Evolutionary conservation across 2,113 vertebrate genomes (phyloP).

Genomic region (Gymnobelideus leadbeateri): DNA sequence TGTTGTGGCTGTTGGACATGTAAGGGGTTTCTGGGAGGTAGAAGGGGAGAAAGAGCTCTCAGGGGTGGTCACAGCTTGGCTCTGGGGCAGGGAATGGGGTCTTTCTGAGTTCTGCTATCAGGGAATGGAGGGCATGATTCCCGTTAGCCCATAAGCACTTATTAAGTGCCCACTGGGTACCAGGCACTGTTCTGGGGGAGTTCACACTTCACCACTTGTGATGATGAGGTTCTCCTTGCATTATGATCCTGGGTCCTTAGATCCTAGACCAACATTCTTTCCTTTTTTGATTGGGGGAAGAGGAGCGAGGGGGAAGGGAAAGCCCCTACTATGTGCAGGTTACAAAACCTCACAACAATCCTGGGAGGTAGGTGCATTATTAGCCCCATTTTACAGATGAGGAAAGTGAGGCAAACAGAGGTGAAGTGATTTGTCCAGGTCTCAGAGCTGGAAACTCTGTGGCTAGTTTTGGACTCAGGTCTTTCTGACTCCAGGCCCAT

Average conservation of each 20-base stretch:
- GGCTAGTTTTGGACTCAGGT: background rate
- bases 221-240: background rate
- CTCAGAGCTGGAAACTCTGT: background rate
- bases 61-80: background rate
- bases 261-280: background rate
- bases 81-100: background rate
- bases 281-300: background rate
- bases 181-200: background rate
- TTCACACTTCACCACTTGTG: background rate
- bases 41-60: background rate
- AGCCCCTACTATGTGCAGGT: background rate
- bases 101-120: background rate
- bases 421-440: background rate
- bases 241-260: background rate
- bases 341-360: background rate
- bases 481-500: background rate
- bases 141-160: background rate
- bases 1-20: background rate
- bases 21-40: background rate
- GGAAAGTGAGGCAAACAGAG: background rate
- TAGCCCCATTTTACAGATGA: background rate
- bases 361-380: background rate
- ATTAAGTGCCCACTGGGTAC: background rate
- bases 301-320: background rate
- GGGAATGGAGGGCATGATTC: background rate